Base-by-base conservation (phyloP, 2,797 vertebrate genomes). In the Anabacerthia variegaticeps region DNA sequence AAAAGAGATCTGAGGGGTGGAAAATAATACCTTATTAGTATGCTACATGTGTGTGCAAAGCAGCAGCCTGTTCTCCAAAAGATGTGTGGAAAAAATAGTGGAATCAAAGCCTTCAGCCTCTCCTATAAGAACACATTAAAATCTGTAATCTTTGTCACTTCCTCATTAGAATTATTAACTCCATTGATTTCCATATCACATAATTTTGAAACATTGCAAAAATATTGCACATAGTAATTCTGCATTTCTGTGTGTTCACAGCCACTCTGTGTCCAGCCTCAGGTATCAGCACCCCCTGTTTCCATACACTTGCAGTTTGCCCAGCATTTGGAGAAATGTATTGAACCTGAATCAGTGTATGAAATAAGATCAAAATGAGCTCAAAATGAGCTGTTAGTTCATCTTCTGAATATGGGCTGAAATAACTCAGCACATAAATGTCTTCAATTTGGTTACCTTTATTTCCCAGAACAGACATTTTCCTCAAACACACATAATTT, bases 11-110 rank as follows among this genome's bases (percentile, higher is more conserved):
- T 69, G 71, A 86, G 90, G 58, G 55, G 41, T 12, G 3, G 88
- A 92, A 95, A 95, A 95, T 90, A 95, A 92, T 86, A 82, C 73
- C 88, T 81, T 92, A 93, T 97, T 95, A 95, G 92, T 95, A 96
- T 97, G 92, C 93, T 79, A 86, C 37, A 76, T 48, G 51, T 58
- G 67, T 90, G 88, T 81, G 62, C 62, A 93, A 81, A 93, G 86
- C 74, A 86, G 92, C 77, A 94, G 80, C 51, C 62, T 67, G 62
- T 62, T 92, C 91, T 84, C 79, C 77, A 89, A 76, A 94, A 88
- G 73, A 91, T 37, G 30, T 67, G 73, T 41, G 72, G 46, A 39
- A 52, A 72, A 90, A 93, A 88, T 28, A 84, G 46, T 59, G 62
- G 62, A 92, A 94, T 59, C 69, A 94, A 93, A 95, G 66, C 34